Percentiles rank a stretch among this genome's conserved stretches.
These are phyloP conservation scores for Pogonus chalceus DNA, from an alignment of 1,140 invertebrate genomes.

Conservation along the genomic window DNA sequence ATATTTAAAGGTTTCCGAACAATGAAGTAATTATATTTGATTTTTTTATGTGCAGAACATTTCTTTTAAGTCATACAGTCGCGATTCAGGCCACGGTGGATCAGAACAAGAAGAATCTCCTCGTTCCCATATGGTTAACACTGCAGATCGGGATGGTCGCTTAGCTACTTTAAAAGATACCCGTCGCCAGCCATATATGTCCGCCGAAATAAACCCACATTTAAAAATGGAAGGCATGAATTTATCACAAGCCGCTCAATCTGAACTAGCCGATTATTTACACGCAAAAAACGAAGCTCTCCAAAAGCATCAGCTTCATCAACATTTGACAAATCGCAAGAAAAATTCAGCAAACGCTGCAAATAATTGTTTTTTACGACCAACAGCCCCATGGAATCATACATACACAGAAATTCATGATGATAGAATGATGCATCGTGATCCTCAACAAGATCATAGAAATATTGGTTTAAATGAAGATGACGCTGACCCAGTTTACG, in stretches of 20 bases:
- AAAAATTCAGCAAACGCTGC: constrained; percentile 21
- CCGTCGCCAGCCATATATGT: constrained; percentile 23
- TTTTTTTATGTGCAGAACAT: constrained; percentile 49
- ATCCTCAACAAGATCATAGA: no score
- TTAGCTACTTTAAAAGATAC: constrained; percentile 33
- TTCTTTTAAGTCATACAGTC: constrained; percentile 59
- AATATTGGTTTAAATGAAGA: constrained; percentile 23
- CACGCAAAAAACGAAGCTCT: neutral
- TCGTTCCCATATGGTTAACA: constrained; percentile 42
- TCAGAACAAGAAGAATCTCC: constrained; percentile 56
- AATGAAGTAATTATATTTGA: constrained; percentile 12
- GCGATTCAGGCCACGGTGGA: constrained; percentile 51
- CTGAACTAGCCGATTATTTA: constrained; percentile 20
- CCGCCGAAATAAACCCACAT: constrained; percentile 21
- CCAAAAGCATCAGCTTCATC: constrained; percentile 26
- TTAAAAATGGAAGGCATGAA: constrained; percentile 20
- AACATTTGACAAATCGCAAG: constrained; percentile 25
- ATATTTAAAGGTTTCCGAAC: no score
- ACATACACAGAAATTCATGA: constrained; percentile 55
- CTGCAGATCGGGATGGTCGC: constrained; percentile 31
- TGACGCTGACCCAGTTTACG: constrained; percentile 69
- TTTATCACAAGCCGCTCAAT: constrained; percentile 19
- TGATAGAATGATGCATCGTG: constrained; percentile 30
- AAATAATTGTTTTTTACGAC: constrained; percentile 24
- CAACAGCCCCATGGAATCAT: constrained; percentile 47